These are phyloP conservation scores for Spilosoma lubricipeda DNA, from an alignment of 2,888 invertebrate species.

Conservation along the genomic window DNA sequence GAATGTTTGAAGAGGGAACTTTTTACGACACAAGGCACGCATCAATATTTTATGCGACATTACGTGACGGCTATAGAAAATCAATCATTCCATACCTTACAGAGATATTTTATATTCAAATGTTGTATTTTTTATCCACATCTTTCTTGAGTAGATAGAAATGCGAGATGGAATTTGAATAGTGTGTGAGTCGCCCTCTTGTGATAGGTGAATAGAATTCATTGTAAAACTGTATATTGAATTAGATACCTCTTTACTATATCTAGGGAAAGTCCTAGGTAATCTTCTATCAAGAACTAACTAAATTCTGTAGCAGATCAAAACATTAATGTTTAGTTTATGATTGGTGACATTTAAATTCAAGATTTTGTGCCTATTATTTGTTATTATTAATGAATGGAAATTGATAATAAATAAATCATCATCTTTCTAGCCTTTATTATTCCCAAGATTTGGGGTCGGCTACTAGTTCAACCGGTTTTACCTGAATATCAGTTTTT, in stretches of 20 bases:
- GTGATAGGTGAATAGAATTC: background rate
- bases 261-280: background rate
- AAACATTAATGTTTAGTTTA: background rate
- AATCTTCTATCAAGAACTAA: background rate
- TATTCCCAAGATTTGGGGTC: no score
- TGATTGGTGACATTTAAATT: background rate
- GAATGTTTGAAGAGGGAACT: conserved; percentile 40
- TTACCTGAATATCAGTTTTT: no score
- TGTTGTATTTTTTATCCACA: conserved; percentile 61
- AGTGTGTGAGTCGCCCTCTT: conserved; percentile 9
- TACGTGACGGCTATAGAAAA: conserved; percentile 59
- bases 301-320: background rate
- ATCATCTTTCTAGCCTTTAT: no score
- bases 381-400: no score
- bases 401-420: no score
- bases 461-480: no score
- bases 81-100: conserved; percentile 62
- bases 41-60: conserved; percentile 63
- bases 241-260: background rate
- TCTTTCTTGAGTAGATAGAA: conserved; percentile 46
- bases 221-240: background rate
- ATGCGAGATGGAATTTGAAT: conserved; percentile 48
- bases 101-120: conserved; percentile 70
- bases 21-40: conserved; percentile 63
- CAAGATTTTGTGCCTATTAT: no score